Percentiles rank a stretch among this genome's conserved stretches.
Evolutionary conservation across 2,113 vertebrate genomes (phyloP).

Genomic region (Strix uralensis): DNA sequence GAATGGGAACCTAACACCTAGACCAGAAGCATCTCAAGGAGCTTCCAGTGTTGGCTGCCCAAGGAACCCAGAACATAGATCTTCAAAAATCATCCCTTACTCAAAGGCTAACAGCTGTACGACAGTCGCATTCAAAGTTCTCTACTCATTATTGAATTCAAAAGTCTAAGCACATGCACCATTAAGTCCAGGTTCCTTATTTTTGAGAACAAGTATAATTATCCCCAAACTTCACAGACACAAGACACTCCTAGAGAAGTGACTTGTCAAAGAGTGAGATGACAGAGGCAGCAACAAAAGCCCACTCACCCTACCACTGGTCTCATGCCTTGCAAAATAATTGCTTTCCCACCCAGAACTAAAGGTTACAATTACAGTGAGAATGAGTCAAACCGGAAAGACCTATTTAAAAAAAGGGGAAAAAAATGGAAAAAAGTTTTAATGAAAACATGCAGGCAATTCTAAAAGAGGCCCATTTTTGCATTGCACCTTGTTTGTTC

Average conservation of each 20-base stretch:
- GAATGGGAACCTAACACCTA: neutral
- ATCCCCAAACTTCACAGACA: neutral
- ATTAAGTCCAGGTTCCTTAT: neutral
- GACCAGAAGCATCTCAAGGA: neutral
- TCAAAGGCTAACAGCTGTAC: neutral
- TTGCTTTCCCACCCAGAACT: constrained; percentile 19
- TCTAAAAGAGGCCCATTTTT: neutral
- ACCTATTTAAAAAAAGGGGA: neutral
- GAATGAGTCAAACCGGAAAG: constrained; percentile 35
- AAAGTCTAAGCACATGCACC: neutral
- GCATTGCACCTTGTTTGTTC: neutral
- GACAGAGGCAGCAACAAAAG: neutral
- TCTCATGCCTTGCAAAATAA: neutral
- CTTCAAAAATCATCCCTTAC: neutral
- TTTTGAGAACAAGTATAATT: neutral
- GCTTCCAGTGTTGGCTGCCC: neutral
- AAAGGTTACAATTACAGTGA: constrained; percentile 20
- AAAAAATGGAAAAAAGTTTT: neutral
- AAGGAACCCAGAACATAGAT: neutral
- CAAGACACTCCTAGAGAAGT: neutral
- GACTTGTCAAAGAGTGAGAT: neutral
- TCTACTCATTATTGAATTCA: neutral
- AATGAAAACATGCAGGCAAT: neutral
- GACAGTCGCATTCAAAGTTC: neutral
- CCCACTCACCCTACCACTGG: neutral